These are phyloP conservation scores for Euura lappo DNA, from an alignment of 1,140 invertebrate species.

Conservation along the genomic window DNA sequence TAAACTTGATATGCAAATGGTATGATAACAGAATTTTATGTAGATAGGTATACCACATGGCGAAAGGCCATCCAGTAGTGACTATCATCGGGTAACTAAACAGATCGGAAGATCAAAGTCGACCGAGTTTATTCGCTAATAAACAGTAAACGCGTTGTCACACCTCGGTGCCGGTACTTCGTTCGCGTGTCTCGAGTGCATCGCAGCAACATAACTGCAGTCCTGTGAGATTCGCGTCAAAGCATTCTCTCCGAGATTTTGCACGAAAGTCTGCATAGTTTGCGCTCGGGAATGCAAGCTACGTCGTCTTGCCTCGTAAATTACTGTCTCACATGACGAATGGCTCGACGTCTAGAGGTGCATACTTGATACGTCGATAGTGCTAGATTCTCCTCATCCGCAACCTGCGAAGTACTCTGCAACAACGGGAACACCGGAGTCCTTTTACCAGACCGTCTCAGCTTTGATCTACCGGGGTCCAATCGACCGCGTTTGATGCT, in stretches of 20 bases:
- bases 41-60: too few relatives aligned
- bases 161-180: neutral
- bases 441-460: neutral
- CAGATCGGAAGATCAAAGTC: neutral
- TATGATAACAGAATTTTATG: too few relatives aligned
- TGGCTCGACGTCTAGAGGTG: neutral
- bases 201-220: neutral
- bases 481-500: neutral
- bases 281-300: neutral
- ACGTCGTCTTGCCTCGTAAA: conserved; percentile 4
- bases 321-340: neutral
- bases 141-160: neutral
- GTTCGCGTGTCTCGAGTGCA: neutral
- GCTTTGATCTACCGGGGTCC: neutral
- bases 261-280: conserved; percentile 11
- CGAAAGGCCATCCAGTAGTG: too few relatives aligned
- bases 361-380: conserved; percentile 2
- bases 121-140: neutral
- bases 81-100: too few relatives aligned
- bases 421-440: neutral
- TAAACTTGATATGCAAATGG: too few relatives aligned
- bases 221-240: neutral
- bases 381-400: neutral
- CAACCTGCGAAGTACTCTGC: neutral
- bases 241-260: neutral